phyloP scores from a whole-genome alignment of 2,888 invertebrate species.

The Brenthis ino region DNA sequence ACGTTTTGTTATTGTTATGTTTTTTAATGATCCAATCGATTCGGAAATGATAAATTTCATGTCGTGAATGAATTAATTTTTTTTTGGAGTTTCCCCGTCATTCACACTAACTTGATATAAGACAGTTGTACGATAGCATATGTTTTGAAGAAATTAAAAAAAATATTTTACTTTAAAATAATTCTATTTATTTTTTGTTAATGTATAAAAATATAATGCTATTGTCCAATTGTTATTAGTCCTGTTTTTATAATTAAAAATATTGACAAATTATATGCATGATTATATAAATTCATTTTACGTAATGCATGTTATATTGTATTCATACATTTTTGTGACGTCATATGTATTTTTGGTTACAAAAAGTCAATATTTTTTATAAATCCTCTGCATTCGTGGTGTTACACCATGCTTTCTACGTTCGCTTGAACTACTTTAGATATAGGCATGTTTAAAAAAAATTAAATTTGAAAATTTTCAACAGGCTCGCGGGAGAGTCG shows the following conservation, averaged over 20 bases:
- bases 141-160: neutral
- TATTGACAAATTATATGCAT: conserved; percentile 32
- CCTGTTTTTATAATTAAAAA: conserved; percentile 10
- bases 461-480: conserved; percentile 30
- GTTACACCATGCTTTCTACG: conserved; percentile 29
- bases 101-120: conserved; percentile 24
- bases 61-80: conserved; percentile 24
- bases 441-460: conserved; percentile 36
- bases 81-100: conserved; percentile 9
- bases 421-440: conserved; percentile 28
- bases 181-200: no score
- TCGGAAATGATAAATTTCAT: neutral
- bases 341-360: conserved; percentile 8
- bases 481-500: conserved; percentile 39
- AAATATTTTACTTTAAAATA: no score
- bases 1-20: neutral
- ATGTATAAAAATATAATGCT: neutral
- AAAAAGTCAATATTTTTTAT: conserved; percentile 31
- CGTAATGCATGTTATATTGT: conserved; percentile 27
- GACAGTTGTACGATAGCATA: conserved; percentile 22
- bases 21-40: conserved; percentile 25
- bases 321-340: conserved; percentile 8
- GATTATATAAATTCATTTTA: conserved; percentile 13
- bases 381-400: conserved; percentile 32
- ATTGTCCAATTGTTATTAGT: conserved; percentile 22